These are phyloP conservation scores for Oreochromis spilurus DNA, from an alignment of 2,113 vertebrate genomes.

Conservation along the genomic window DNA sequence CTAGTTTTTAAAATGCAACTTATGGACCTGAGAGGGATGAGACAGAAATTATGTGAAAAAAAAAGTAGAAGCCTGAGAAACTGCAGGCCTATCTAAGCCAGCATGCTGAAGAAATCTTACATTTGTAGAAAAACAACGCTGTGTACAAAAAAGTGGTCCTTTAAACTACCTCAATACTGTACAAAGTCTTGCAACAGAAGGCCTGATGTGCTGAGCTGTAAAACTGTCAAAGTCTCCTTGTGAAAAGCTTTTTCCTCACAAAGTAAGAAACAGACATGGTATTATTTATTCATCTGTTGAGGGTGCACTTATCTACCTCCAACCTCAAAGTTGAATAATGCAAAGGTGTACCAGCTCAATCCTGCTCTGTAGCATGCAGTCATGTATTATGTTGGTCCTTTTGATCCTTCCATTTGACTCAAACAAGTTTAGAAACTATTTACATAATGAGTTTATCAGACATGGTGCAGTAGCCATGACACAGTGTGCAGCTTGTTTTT, in stretches of 20 bases:
- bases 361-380: background rate
- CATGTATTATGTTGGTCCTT: background rate
- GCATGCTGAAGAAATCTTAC: background rate
- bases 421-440: background rate
- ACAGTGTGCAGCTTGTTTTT: background rate
- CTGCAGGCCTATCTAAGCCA: background rate
- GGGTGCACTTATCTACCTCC: conserved; percentile 30
- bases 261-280: conserved; percentile 1
- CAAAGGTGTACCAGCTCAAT: background rate
- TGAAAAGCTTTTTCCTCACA: background rate
- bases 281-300: conserved; percentile 45
- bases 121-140: background rate
- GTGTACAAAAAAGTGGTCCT: background rate
- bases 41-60: background rate
- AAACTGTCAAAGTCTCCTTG: background rate
- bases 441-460: background rate
- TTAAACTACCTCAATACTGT: background rate
- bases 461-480: background rate
- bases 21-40: background rate
- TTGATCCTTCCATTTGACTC: background rate
- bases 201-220: background rate
- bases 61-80: background rate
- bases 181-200: background rate
- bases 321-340: conserved; percentile 42
- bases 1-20: conserved; percentile 16